Evolutionary conservation across 2,113 vertebrate genomes (phyloP), one percentile per base, ranked within the genome.

Genomic region (Phrynosoma platyrhinos): DNA sequence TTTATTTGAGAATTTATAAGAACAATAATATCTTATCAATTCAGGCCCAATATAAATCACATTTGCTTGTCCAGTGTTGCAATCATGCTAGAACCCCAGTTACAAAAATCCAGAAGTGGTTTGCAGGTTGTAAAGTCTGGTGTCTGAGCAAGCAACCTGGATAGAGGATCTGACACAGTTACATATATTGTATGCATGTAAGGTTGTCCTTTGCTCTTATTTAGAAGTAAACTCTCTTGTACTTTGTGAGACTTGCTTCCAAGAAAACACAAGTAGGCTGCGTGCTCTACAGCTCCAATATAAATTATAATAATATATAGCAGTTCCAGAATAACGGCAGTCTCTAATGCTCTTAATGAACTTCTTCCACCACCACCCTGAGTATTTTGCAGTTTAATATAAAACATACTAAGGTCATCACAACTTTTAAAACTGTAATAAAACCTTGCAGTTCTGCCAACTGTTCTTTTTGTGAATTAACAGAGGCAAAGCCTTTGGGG

Each of bases 391-490:
- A 62, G 79, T 76, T 82, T 85, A 91, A 84, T 47, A 87, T 69
- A 76, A 74, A 92, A n/a, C 0, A 0, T 1, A 89, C 82, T 71
- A 83, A 64, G 79, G 79, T 25, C 40, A 91, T 87, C 79, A 81
- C 4, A 91, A 90, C 47, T 84, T 83, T 85, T 92, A 23, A 80
- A 72, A 87, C 52, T 0, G 0, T 76, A 92, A 87, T 90, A 92
- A 90, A 16, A n/a, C 32, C 75, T 85, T 84, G 25, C 62, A 36
- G 69, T 90, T 92, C 90, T 90, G n/a, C 85, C 89, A 93, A 81
- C 40, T 87, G 23, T 91, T 81, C 9, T 47, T 90, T 90, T 87
- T 89, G 75, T 69, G 66, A 92, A 92, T 92, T 89, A 87, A 36
- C 13, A 40, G 69, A 90, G 84, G 62, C 64, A 93, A 89, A 88